Conservation (phyloP, 2,113 vertebrate species). For the Perca flavescens region DNA sequence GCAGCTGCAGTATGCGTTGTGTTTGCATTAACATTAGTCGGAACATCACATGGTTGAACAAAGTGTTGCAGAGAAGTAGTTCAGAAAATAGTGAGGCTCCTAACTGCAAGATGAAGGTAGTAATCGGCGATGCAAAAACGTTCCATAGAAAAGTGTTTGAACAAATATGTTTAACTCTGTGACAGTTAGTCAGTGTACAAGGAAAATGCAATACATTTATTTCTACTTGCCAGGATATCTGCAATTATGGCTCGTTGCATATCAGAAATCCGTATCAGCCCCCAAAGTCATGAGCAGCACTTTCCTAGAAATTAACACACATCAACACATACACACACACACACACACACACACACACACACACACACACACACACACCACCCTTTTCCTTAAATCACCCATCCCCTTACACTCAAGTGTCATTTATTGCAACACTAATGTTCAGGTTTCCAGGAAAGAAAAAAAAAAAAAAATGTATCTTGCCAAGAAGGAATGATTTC, state of each 20-base stretch:
- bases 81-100: conserved; percentile 2
- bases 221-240: neutral
- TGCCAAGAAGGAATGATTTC: conserved; percentile 71
- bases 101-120: conserved; percentile 25
- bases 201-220: neutral
- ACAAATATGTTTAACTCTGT: neutral
- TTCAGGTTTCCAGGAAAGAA: conserved; percentile 66
- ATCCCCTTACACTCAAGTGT: conserved; percentile 57
- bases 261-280: conserved; percentile 5
- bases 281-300: conserved; percentile 1
- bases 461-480: conserved; percentile 37
- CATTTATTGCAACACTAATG: conserved; percentile 70
- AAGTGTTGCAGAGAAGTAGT: conserved; percentile 4
- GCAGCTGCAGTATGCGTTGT: conserved; percentile 31
- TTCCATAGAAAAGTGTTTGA: conserved; percentile 47
- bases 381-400: conserved; percentile 61
- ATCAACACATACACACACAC: too few species aligned
- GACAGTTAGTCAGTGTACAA: neutral
- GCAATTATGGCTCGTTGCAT: neutral
- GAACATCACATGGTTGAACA: conserved; percentile 13
- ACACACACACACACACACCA: conserved; percentile 17
- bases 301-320: neutral
- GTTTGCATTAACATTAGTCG: conserved; percentile 29
- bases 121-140: conserved; percentile 24
- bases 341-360: neutral